These are phyloP conservation scores for Hylaea fasciaria DNA, from an alignment of 2,888 invertebrate species.

Conservation along the genomic window DNA sequence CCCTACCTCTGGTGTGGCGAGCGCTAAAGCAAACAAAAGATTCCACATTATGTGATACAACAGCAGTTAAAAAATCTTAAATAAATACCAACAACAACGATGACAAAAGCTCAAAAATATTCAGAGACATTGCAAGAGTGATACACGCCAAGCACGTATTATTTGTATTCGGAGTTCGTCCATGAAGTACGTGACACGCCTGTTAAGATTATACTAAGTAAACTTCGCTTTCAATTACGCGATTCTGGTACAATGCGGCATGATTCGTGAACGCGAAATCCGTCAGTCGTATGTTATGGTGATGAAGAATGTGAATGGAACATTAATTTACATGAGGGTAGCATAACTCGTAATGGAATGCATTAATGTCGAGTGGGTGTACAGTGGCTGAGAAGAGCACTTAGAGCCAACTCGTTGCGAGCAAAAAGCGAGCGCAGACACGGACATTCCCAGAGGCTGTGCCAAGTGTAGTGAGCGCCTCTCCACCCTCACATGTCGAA, in stretches of 20 bases:
- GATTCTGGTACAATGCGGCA: conserved; percentile 56
- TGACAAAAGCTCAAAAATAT: conserved; percentile 28
- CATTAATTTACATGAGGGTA: conserved; percentile 64
- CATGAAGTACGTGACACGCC: conserved; percentile 67
- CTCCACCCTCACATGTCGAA: conserved; percentile 36
- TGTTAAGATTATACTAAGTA: conserved; percentile 71
- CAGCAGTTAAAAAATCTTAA: too few relatives aligned
- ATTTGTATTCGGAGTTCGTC: conserved; percentile 75
- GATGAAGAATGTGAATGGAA: conserved; percentile 55
- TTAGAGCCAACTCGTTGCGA: conserved; percentile 55
- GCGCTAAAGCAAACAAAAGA: too few relatives aligned
- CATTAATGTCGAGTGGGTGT: conserved; percentile 65
- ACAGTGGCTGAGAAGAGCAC: conserved; percentile 57
- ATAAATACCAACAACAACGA: neutral
- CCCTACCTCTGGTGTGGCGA: too few relatives aligned
- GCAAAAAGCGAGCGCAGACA: conserved; percentile 61
- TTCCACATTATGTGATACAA: too few relatives aligned
- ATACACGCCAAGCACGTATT: conserved; percentile 62
- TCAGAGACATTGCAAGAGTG: conserved; percentile 54
- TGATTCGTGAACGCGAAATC: conserved; percentile 56
- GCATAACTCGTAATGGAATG: conserved; percentile 66
- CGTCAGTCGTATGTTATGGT: conserved; percentile 49
- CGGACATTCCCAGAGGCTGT: conserved; percentile 53
- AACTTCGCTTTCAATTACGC: conserved; percentile 75
- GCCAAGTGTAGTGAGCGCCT: conserved; percentile 46